These are phyloP conservation scores for Prionace glauca DNA, from an alignment of 2,797 vertebrate genomes.

Conservation along the genomic window DNA sequence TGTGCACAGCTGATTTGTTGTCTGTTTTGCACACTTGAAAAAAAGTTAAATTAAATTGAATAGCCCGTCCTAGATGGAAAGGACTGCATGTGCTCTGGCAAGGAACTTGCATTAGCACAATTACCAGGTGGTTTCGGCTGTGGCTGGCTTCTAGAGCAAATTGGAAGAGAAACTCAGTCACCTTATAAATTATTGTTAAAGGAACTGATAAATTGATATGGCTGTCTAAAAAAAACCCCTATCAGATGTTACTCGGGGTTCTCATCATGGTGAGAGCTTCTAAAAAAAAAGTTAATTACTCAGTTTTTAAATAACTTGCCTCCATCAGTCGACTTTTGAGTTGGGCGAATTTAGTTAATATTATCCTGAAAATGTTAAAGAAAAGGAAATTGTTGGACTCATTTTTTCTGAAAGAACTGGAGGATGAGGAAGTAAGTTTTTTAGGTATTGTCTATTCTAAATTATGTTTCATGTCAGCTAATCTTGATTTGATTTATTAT, in stretches of 20 bases:
- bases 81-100: not conserved
- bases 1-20: not conserved
- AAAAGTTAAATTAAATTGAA: not conserved
- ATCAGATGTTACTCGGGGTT: not conserved
- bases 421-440: slow-evolving; percentile 42
- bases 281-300: not conserved
- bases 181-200: not conserved
- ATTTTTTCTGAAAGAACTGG: slow-evolving; percentile 46
- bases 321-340: not conserved
- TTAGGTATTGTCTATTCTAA: not conserved
- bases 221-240: not conserved
- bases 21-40: not conserved
- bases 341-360: not conserved
- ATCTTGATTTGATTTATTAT: not conserved
- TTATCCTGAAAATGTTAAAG: not conserved
- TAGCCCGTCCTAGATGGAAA: not conserved
- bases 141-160: not conserved
- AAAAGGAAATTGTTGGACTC: slow-evolving; percentile 40
- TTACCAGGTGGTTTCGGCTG: not conserved
- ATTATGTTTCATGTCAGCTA: not conserved
- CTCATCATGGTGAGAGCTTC: not conserved
- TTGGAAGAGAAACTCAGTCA: not conserved
- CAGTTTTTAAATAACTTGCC: not conserved
- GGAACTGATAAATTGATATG: not conserved
- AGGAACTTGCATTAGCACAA: not conserved